phyloP scores from a whole-genome alignment of 2,888 invertebrate genomes.

The Gibbula magus region DNA sequence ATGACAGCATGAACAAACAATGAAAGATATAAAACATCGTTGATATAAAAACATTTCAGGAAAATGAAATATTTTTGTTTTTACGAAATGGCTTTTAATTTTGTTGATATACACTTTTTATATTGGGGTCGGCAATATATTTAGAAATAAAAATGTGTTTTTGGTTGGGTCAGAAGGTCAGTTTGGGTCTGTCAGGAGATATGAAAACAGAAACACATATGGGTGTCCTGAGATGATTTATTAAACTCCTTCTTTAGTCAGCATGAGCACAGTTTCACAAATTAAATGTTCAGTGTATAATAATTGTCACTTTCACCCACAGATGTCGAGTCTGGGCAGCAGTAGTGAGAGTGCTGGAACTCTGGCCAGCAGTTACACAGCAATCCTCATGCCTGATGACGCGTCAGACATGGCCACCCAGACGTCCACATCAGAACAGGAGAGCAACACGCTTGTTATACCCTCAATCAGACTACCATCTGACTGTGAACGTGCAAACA shows the following conservation, averaged over 20 bases:
- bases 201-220: too few species aligned
- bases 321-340: conserved; percentile 48
- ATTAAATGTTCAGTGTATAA: neutral
- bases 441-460: neutral
- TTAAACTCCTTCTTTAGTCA: too few species aligned
- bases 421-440: conserved; percentile 21
- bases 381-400: neutral
- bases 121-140: too few species aligned
- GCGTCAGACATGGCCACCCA: conserved; percentile 25
- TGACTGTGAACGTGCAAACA: neutral
- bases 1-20: too few species aligned
- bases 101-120: too few species aligned
- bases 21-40: too few species aligned
- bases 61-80: too few species aligned
- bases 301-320: neutral
- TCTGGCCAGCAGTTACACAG: conserved; percentile 40
- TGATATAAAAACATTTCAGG: too few species aligned
- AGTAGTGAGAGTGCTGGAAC: conserved; percentile 52
- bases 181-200: neutral
- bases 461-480: neutral
- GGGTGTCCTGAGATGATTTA: too few species aligned
- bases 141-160: too few species aligned
- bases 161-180: too few species aligned
- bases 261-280: neutral
- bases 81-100: too few species aligned